Conservation (phyloP, 2,113 vertebrate species). For the Smithornis capensis region DNA sequence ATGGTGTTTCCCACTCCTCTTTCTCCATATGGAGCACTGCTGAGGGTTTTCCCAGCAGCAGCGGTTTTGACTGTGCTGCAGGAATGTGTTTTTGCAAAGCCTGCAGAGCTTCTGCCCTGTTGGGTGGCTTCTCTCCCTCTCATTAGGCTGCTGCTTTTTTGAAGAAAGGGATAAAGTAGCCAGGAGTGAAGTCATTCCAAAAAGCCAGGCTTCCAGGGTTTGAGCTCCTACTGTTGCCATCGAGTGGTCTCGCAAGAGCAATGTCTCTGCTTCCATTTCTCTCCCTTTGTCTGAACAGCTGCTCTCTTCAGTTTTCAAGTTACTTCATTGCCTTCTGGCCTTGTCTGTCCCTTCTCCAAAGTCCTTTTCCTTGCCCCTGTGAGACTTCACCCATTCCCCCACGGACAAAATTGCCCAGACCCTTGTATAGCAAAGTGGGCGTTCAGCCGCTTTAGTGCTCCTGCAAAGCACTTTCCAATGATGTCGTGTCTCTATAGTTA, state of each 20-base stretch:
- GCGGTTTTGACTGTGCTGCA: not conserved
- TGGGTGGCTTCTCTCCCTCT: not conserved
- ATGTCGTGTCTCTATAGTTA: conserved; percentile 31
- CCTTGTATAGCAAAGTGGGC: not conserved
- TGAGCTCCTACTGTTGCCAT: not conserved
- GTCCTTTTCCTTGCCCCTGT: not conserved
- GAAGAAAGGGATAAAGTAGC: not conserved
- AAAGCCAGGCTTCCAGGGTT: not conserved
- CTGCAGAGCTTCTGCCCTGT: not conserved
- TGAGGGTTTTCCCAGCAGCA: not conserved
- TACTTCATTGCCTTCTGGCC: not conserved
- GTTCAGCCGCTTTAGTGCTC: not conserved
- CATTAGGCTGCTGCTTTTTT: not conserved
- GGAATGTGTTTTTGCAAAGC: not conserved
- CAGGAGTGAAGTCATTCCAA: not conserved
- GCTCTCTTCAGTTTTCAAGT: not conserved
- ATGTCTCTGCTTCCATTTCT: not conserved
- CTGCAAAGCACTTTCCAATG: not conserved
- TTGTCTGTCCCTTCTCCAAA: not conserved
- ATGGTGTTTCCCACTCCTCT: not conserved
- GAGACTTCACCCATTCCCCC: not conserved
- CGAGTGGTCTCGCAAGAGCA: fast-evolving
- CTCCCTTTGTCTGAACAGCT: conserved; percentile 6
- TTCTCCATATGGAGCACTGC: fast-evolving
- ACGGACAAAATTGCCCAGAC: not conserved